Percentiles rank a stretch among this genome's conserved stretches.
Evolutionary conservation across 2,113 vertebrate species (phyloP).

Genomic region (Cavia aperea): DNA sequence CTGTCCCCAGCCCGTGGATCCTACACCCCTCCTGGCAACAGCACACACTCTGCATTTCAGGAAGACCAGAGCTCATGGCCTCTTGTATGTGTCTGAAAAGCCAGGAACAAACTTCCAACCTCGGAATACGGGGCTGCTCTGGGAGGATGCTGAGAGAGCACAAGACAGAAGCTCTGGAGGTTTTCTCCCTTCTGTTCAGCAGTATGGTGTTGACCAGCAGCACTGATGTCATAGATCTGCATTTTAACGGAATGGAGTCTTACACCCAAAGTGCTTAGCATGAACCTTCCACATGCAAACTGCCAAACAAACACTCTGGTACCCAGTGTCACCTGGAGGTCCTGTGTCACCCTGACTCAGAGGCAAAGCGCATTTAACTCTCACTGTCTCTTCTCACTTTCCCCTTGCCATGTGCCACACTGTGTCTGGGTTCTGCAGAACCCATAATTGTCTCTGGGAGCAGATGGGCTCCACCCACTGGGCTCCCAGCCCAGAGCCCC

Average conservation of each 20-base stretch:
- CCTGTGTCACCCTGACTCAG: no score
- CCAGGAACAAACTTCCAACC: not conserved
- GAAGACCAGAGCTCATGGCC: not conserved
- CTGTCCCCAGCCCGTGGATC: fast-evolving
- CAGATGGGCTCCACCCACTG: not conserved
- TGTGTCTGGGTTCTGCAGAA: not conserved
- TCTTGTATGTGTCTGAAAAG: not conserved
- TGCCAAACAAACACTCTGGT: no score
- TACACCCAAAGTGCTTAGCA: fast-evolving
- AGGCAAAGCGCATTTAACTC: no score
- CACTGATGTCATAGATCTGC: fast-evolving
- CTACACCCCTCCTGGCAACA: fast-evolving
- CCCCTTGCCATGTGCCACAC: not conserved
- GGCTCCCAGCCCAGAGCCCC: not conserved
- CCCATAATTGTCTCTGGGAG: fast-evolving
- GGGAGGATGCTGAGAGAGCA: not conserved
- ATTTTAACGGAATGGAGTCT: no score
- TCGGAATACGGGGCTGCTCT: not conserved
- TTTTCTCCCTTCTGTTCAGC: not conserved
- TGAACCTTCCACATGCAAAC: fast-evolving
- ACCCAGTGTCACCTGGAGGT: not conserved
- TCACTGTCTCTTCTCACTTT: not conserved
- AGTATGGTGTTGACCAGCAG: fast-evolving
- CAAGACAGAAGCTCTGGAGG: not conserved
- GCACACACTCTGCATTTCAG: no score